Conservation (phyloP, 2,888 invertebrate species). For the Lepeophtheirus nordmannii region DNA sequence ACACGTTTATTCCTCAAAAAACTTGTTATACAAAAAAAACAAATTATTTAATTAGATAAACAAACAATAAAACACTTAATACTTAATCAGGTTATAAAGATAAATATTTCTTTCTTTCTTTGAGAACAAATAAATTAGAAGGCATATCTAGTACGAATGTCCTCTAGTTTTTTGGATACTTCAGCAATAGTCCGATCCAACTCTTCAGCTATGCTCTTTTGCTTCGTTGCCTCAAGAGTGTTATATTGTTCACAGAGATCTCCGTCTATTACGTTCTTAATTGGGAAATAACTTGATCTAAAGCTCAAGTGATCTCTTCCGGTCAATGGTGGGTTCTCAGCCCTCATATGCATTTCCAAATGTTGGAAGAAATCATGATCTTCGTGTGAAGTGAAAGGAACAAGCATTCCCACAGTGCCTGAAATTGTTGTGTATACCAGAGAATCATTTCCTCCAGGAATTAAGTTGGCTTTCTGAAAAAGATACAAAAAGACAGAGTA, state of each 20-base stretch:
- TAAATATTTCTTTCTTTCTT: no score
- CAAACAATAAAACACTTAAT: no score
- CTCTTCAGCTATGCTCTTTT: constrained; percentile 84
- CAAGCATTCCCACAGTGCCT: constrained; percentile 76
- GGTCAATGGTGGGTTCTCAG: constrained; percentile 86
- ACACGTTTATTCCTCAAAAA: no score
- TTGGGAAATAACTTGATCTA: constrained; percentile 90
- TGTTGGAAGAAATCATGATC: constrained; percentile 99
- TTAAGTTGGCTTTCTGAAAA: constrained; percentile 62
- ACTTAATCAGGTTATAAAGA: no score
- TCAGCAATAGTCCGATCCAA: constrained; percentile 88
- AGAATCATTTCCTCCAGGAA: constrained; percentile 93
- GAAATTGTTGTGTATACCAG: constrained; percentile 87
- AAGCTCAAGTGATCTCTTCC: constrained; percentile 74
- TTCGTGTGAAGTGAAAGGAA: constrained; percentile 86
- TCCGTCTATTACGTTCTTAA: constrained; percentile 95
- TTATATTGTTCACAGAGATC: constrained; percentile 98
- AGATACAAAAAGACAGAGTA: constrained; percentile 6
- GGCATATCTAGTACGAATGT: constrained; percentile 93
- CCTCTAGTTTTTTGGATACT: constrained; percentile 95
- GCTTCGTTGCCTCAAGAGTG: constrained; percentile 79
- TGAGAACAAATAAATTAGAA: constrained; percentile 48
- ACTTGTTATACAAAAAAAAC: no score
- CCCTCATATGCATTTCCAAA: constrained; percentile 97
- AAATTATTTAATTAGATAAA: no score